Conservation (phyloP, 2,113 vertebrate genomes). For the Oreochromis tanganicae region DNA sequence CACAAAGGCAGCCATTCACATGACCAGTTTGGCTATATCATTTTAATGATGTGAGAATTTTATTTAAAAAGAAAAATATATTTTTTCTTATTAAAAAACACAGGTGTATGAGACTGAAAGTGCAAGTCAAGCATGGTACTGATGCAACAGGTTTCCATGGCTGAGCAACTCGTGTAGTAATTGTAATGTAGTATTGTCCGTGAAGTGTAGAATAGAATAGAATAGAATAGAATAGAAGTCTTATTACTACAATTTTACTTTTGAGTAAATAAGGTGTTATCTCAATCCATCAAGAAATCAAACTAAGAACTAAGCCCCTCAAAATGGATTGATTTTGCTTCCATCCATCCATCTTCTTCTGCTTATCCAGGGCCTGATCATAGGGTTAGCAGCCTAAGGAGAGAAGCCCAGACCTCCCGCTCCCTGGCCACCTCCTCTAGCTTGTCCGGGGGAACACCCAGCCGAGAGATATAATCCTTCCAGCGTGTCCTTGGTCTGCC, state of each 20-base stretch:
- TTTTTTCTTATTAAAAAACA: too few relatives aligned
- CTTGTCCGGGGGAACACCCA: background rate
- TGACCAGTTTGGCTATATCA: too few relatives aligned
- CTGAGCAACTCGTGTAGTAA: too few relatives aligned
- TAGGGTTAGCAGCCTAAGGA: background rate
- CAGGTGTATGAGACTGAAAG: too few relatives aligned
- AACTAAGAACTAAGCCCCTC: background rate
- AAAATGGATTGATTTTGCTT: background rate
- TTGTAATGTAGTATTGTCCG: too few relatives aligned
- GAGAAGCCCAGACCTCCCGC: background rate
- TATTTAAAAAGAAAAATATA: too few relatives aligned
- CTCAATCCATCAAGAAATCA: background rate
- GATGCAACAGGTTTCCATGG: too few relatives aligned
- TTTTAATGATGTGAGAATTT: too few relatives aligned
- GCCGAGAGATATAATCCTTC: background rate
- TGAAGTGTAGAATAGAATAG: too few relatives aligned
- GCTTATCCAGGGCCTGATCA: accelerated
- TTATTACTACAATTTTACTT: background rate
- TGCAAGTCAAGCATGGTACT: too few relatives aligned
- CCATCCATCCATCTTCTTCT: background rate
- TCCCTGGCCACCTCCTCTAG: background rate
- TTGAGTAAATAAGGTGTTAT: background rate
- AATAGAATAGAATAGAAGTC: too few relatives aligned
- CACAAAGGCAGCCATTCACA: too few relatives aligned
- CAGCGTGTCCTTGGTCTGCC: background rate